Evolutionary conservation across 1,140 invertebrate species (phyloP).

Genomic region (Manduca sexta): DNA sequence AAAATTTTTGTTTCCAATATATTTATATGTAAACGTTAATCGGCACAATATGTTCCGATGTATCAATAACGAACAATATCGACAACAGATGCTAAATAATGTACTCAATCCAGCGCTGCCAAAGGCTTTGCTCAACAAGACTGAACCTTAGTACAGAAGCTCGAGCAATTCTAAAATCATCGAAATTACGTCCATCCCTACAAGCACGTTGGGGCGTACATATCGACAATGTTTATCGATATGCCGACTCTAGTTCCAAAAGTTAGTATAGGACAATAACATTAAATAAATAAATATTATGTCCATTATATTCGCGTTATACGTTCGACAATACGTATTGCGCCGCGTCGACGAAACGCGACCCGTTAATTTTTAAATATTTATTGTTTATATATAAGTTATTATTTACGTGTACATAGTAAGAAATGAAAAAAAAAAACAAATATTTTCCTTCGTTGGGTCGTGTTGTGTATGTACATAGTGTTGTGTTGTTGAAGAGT

Average conservation of each 20-base stretch:
- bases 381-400: conserved; percentile 66
- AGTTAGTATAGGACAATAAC: too few species aligned
- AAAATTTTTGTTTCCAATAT: too few species aligned
- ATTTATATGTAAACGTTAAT: too few species aligned
- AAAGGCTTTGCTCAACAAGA: neutral
- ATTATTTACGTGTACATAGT: conserved; percentile 62
- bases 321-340: neutral
- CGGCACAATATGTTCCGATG: too few species aligned
- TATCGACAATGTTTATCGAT: too few species aligned
- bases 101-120: neutral
- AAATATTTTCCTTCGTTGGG: conserved; percentile 45
- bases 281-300: neutral
- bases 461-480: conserved; percentile 55
- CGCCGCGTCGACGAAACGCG: conserved; percentile 30
- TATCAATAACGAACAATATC: too few species aligned
- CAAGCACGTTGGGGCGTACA: too few species aligned
- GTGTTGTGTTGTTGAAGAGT: conserved; percentile 47
- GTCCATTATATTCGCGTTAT: neutral
- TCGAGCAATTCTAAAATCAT: too few species aligned
- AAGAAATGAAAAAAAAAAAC: conserved; percentile 43
- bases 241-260: too few species aligned
- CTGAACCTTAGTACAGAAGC: too few species aligned
- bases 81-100: too few species aligned
- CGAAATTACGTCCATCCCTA: too few species aligned
- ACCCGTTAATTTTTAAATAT: conserved; percentile 52